These are phyloP conservation scores for Drosophila gunungcola DNA, from an alignment of 1,140 invertebrate genomes.

Conservation along the genomic window DNA sequence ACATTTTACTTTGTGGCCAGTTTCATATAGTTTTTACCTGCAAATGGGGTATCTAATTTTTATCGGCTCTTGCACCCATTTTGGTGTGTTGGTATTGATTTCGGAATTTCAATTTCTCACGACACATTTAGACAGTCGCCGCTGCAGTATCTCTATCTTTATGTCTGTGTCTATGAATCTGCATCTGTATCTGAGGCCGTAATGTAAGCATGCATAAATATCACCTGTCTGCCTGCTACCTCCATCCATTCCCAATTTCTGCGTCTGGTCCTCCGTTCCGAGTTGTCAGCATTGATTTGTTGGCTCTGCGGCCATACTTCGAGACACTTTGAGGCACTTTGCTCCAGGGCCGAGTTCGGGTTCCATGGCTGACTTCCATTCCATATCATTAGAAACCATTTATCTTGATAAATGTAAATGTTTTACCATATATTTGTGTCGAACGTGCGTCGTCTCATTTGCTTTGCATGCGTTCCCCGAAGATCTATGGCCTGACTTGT, in stretches of 20 bases:
- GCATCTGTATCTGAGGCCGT: constrained; percentile 38
- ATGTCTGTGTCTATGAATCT: constrained; percentile 39
- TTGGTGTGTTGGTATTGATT: constrained; percentile 45
- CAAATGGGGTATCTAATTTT: constrained; percentile 45
- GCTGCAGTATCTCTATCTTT: constrained; percentile 27
- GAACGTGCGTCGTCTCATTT: constrained; percentile 72
- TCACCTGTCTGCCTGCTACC: constrained; percentile 56
- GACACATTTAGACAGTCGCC: constrained; percentile 46
- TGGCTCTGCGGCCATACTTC: constrained; percentile 57
- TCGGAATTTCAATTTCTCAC: constrained; percentile 77
- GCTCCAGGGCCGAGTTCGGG: constrained; percentile 28
- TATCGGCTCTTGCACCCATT: constrained; percentile 2
- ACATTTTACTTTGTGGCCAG: constrained; percentile 11
- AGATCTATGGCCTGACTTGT: constrained; percentile 51
- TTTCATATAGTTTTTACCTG: constrained; percentile 33
- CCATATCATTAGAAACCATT: constrained; percentile 82
- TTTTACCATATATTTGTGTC: constrained; percentile 81
- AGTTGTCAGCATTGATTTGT: constrained; percentile 81
- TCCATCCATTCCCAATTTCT: constrained; percentile 30
- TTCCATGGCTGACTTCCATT: constrained; percentile 60
- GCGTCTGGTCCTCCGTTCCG: constrained; percentile 33
- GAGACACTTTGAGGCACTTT: constrained; percentile 41
- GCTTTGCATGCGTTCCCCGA: constrained; percentile 63
- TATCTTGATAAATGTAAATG: constrained; percentile 83
- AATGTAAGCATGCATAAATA: constrained; percentile 77